phyloP scores from a whole-genome alignment of 2,113 vertebrate species.

The Pygoscelis antarcticus region DNA sequence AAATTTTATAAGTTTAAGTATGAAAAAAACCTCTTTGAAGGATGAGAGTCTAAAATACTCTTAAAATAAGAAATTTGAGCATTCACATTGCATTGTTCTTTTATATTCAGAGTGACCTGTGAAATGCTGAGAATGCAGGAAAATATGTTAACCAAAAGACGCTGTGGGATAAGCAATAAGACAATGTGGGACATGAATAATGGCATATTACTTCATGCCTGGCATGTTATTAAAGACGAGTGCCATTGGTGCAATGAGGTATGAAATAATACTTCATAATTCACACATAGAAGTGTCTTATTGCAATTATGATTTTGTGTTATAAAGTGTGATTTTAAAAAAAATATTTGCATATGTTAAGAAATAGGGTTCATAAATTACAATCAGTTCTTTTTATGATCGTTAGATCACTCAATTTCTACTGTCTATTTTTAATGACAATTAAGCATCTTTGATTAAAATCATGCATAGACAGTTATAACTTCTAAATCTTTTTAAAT shows the following conservation, averaged over 20 bases:
- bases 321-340: background rate
- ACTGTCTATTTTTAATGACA: background rate
- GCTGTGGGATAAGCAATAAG: background rate
- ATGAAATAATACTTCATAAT: conserved; percentile 16
- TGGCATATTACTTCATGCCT: background rate
- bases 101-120: background rate
- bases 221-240: background rate
- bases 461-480: background rate
- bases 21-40: background rate
- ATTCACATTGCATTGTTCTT: background rate
- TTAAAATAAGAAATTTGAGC: background rate
- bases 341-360: background rate
- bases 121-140: background rate
- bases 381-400: background rate
- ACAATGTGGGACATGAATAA: background rate
- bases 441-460: background rate
- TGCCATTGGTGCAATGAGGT: background rate
- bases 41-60: background rate
- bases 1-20: background rate
- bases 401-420: background rate
- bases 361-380: background rate
- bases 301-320: background rate
- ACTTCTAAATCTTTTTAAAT: background rate
- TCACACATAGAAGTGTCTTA: background rate
- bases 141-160: background rate